Conservation (phyloP, 2,113 vertebrate species). For the Alosa alosa region DNA sequence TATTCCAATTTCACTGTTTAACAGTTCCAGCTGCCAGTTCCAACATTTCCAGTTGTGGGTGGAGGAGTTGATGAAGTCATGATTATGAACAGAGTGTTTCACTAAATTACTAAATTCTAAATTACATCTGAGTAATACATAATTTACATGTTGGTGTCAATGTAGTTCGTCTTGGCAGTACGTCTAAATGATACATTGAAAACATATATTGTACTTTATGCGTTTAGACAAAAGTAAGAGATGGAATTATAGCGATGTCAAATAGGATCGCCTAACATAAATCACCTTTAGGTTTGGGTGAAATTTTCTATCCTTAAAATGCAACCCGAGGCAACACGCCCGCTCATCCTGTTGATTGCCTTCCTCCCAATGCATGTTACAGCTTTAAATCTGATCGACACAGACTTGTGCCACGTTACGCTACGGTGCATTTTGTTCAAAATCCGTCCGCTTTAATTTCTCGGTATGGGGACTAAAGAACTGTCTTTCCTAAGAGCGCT, state of each 20-base stretch:
- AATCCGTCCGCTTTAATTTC: conserved; percentile 37
- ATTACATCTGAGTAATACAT: neutral
- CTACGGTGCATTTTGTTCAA: conserved; percentile 40
- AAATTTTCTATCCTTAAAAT: neutral
- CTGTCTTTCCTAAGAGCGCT: conserved; percentile 32
- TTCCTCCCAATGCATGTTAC: conserved; percentile 15
- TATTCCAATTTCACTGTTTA: neutral
- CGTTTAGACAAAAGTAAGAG: neutral
- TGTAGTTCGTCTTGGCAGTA: neutral
- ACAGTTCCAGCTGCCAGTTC: neutral
- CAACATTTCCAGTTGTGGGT: neutral
- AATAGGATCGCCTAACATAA: neutral
- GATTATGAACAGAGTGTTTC: neutral
- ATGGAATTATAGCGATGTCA: neutral
- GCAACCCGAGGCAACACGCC: neutral
- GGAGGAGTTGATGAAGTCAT: neutral
- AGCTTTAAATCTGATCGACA: conserved; percentile 34
- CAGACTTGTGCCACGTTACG: conserved; percentile 42
- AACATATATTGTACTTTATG: neutral
- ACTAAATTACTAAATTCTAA: no score
- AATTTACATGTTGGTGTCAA: neutral
- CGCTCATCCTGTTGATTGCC: conserved; percentile 46
- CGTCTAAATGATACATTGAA: neutral
- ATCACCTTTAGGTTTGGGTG: neutral
- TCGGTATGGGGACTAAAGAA: conserved; percentile 33